phyloP scores from a whole-genome alignment of 2,797 vertebrate species.

The Diplodus puntazzo region DNA sequence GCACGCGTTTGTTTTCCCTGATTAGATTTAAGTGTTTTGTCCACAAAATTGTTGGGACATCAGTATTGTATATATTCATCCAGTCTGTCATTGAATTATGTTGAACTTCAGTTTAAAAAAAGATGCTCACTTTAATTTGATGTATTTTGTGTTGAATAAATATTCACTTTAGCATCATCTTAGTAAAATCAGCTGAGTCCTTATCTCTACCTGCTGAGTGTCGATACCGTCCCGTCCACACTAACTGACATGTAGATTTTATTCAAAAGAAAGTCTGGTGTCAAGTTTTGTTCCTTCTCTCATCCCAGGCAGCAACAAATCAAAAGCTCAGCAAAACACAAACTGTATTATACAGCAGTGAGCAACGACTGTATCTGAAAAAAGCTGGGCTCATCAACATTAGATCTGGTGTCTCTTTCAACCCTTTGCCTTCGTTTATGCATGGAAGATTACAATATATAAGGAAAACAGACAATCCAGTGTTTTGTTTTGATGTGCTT shows the following conservation, averaged over 20 bases:
- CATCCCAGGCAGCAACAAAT: conserved; percentile 25
- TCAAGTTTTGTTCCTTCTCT: conserved; percentile 19
- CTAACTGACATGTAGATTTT: conserved; percentile 22
- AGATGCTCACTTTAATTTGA: not conserved
- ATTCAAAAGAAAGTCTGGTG: conserved; percentile 15
- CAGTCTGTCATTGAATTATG: too few species aligned
- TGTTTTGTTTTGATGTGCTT: conserved; percentile 19
- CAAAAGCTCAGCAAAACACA: conserved; percentile 38
- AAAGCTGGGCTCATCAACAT: conserved; percentile 37
- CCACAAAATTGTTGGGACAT: too few species aligned
- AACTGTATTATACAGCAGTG: conserved; percentile 29
- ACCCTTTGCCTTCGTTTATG: not conserved
- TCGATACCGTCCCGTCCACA: not conserved
- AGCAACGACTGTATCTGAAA: conserved; percentile 6
- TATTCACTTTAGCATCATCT: too few species aligned
- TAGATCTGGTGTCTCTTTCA: conserved; percentile 33
- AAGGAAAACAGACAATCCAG: conserved; percentile 11
- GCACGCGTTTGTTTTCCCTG: too few species aligned
- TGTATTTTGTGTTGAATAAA: not conserved
- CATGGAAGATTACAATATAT: conserved; percentile 18
- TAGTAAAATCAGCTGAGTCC: not conserved
- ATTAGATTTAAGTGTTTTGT: too few species aligned
- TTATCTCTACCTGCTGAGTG: too few species aligned
- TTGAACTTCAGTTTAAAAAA: too few species aligned
- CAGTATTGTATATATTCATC: too few species aligned